These are phyloP conservation scores for Melopsittacus undulatus DNA, from an alignment of 2,797 vertebrate genomes.

Conservation along the genomic window DNA sequence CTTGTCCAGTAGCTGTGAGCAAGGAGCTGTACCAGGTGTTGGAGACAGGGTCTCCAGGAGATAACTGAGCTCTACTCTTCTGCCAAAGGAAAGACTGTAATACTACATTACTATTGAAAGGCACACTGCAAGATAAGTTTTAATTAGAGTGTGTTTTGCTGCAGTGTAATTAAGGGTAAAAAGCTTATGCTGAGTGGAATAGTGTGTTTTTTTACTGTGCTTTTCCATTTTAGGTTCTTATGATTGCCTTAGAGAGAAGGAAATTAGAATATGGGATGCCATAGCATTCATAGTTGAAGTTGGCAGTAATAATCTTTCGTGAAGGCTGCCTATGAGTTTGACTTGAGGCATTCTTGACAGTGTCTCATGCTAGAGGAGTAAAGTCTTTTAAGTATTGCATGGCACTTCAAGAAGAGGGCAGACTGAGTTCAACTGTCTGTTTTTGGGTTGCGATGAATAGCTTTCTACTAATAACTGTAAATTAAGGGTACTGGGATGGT, in stretches of 20 bases:
- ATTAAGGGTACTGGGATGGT: fast-evolving
- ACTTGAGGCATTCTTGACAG: not conserved
- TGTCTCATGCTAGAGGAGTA: not conserved
- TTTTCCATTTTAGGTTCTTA: not conserved
- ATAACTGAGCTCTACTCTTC: not conserved
- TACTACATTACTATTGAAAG: not conserved
- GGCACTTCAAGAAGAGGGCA: not conserved
- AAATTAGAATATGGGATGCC: not conserved
- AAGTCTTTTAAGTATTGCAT: not conserved
- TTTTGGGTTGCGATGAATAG: not conserved
- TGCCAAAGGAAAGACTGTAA: not conserved
- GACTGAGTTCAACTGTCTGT: not conserved
- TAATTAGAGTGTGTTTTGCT: not conserved
- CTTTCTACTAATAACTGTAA: not conserved
- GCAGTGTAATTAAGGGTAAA: not conserved
- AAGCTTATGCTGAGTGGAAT: not conserved
- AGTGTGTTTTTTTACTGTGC: not conserved
- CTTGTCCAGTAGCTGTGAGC: not conserved
- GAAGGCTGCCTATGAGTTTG: not conserved
- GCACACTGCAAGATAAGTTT: not conserved
- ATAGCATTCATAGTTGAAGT: not conserved
- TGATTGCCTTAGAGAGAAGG: not conserved
- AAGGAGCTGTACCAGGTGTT: not conserved
- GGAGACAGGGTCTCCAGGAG: not conserved
- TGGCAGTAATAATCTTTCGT: not conserved